A percentile compares a stretch with the other conserved stretches of the same genome.
phyloP scores from a whole-genome alignment of 2,113 vertebrate species.

The Petrocephalus microphthalmus region DNA sequence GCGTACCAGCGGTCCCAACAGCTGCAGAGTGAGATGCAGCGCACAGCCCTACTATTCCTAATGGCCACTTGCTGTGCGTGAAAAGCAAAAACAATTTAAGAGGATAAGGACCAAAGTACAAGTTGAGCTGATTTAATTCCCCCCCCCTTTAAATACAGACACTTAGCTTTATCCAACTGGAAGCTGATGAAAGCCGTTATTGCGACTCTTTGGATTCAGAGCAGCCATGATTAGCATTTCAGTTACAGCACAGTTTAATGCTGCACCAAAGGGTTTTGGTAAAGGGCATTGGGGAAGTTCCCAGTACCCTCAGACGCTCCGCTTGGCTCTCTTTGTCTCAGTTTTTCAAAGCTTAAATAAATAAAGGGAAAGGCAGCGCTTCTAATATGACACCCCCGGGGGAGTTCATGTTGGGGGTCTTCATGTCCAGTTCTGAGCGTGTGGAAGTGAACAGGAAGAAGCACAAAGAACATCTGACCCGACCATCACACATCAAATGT shows the following conservation, averaged over 20 bases:
- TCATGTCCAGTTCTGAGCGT: background rate
- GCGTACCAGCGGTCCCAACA: background rate
- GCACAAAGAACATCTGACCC: background rate
- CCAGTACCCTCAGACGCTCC: background rate
- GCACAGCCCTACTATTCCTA: background rate
- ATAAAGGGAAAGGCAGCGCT: background rate
- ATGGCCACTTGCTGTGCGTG: background rate
- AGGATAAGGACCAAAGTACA: conserved; percentile 12
- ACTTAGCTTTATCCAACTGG: background rate
- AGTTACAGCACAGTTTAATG: conserved; percentile 26
- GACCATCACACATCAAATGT: background rate
- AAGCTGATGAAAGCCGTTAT: conserved; percentile 15
- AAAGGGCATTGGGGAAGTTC: conserved; percentile 1
- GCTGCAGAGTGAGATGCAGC: background rate
- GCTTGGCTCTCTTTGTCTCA: background rate
- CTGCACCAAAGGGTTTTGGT: conserved; percentile 1
- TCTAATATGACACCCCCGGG: background rate
- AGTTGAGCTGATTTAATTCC: background rate
- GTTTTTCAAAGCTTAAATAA: background rate
- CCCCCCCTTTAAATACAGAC: background rate
- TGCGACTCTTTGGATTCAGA: conserved; percentile 16
- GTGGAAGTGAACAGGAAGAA: background rate
- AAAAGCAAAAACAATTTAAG: background rate
- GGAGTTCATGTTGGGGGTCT: background rate
- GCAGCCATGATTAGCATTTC: conserved; percentile 22